A percentile compares a stretch with the other conserved stretches of the same genome.
Evolutionary conservation across 2,113 vertebrate species (phyloP).

Genomic region (Nematolebias whitei): DNA sequence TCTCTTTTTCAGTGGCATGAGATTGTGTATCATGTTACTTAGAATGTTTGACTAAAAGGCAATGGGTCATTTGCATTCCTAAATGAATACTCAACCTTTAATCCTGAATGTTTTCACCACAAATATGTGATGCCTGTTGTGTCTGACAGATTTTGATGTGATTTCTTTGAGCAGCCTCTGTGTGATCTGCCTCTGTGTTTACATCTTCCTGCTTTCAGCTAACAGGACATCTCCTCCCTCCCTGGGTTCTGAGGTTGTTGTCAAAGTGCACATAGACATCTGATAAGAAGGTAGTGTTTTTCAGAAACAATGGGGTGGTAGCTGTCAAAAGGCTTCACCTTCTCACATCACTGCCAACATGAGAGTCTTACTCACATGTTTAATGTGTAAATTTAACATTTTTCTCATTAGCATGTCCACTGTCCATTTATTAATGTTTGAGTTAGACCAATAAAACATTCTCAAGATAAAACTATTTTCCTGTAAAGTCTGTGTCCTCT

Average conservation of each 20-base stretch:
- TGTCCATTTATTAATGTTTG: background rate
- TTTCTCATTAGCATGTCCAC: background rate
- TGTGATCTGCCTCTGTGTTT: constrained; percentile 33
- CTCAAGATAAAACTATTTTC: constrained; percentile 6
- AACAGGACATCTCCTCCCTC: background rate
- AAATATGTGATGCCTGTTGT: background rate
- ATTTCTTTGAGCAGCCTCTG: background rate
- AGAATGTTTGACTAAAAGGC: too few species aligned
- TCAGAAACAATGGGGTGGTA: background rate
- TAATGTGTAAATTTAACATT: background rate
- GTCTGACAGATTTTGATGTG: background rate
- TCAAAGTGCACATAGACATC: background rate
- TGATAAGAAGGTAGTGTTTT: background rate
- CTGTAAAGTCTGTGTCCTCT: constrained; percentile 15
- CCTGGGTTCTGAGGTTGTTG: background rate
- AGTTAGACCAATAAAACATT: background rate
- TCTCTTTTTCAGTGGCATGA: too few species aligned
- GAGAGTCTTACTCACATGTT: background rate
- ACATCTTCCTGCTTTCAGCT: constrained; percentile 7
- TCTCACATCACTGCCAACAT: background rate
- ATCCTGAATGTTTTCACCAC: background rate
- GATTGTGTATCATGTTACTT: too few species aligned
- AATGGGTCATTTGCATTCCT: too few species aligned
- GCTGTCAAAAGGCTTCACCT: constrained; percentile 1
- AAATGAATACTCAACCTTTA: too few species aligned